Conservation (phyloP, 2,797 vertebrate species). For the Chrysolophus pictus region DNA sequence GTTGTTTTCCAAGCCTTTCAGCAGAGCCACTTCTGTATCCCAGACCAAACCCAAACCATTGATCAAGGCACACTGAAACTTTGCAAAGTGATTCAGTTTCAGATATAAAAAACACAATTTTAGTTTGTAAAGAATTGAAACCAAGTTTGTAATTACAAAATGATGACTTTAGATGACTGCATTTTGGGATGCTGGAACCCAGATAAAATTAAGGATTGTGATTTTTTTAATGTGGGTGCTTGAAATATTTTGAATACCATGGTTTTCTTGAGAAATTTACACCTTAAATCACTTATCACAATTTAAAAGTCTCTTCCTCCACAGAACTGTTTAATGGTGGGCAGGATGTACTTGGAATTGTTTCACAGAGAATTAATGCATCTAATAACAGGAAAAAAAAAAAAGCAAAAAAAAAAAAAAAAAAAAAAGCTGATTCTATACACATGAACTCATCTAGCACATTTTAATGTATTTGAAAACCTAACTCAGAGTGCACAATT, state of each 20-base stretch:
- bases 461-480: neutral
- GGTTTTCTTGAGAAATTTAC: neutral
- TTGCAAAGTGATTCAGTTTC: neutral
- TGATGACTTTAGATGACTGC: neutral
- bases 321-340: neutral
- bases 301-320: neutral
- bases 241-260: neutral
- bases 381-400: neutral
- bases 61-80: neutral
- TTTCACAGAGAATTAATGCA: neutral
- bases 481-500: neutral
- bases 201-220: neutral
- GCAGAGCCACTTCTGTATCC: neutral
- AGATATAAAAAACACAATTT: neutral
- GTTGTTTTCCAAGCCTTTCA: neutral
- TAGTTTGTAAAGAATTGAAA: neutral
- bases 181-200: neutral
- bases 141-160: neutral
- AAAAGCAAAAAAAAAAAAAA: too few species aligned
- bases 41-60: neutral
- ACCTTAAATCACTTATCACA: neutral
- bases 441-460: neutral
- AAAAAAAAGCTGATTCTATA: neutral
- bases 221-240: neutral
- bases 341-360: neutral